These are phyloP conservation scores for Lasioglossum albipes DNA, from an alignment of 1,140 invertebrate genomes.

Conservation along the genomic window DNA sequence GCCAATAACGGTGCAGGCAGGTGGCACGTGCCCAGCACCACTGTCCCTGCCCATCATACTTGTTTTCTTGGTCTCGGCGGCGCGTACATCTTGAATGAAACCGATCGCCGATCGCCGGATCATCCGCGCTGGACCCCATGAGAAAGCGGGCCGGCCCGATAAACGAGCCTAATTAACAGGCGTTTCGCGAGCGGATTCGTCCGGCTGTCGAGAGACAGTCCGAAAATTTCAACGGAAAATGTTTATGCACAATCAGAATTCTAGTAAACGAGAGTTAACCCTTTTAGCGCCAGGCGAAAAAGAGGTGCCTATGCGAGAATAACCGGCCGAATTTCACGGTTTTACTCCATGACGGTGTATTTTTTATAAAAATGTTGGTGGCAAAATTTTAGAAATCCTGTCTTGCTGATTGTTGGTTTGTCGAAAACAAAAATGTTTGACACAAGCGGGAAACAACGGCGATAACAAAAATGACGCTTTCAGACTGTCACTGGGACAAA, in stretches of 20 bases:
- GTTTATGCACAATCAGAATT: too few species aligned
- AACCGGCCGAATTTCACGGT: too few species aligned
- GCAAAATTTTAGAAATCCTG: slow-evolving; percentile 12
- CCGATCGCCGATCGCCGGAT: background rate
- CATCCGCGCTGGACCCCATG: background rate
- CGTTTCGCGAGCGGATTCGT: too few species aligned
- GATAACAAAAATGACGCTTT: background rate
- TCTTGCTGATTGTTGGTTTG: slow-evolving; percentile 14
- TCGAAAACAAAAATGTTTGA: slow-evolving; percentile 12
- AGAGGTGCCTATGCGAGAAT: too few species aligned
- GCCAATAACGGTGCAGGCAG: slow-evolving; percentile 68
- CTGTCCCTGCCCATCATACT: slow-evolving; percentile 11
- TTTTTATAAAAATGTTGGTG: too few species aligned
- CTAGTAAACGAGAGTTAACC: too few species aligned
- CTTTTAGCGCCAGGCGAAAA: too few species aligned
- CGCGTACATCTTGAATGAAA: slow-evolving; percentile 40
- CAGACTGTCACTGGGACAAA: background rate
- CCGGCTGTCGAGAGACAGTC: too few species aligned
- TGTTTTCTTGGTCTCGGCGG: slow-evolving; percentile 52
- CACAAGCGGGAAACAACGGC: background rate
- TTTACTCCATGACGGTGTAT: too few species aligned
- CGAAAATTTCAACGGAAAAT: too few species aligned
- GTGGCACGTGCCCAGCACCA: slow-evolving; percentile 54
- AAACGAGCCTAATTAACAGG: slow-evolving; percentile 30
- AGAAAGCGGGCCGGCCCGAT: slow-evolving; percentile 11